phyloP scores from a whole-genome alignment of 2,113 vertebrate genomes.

The Sinosuthora webbiana region DNA sequence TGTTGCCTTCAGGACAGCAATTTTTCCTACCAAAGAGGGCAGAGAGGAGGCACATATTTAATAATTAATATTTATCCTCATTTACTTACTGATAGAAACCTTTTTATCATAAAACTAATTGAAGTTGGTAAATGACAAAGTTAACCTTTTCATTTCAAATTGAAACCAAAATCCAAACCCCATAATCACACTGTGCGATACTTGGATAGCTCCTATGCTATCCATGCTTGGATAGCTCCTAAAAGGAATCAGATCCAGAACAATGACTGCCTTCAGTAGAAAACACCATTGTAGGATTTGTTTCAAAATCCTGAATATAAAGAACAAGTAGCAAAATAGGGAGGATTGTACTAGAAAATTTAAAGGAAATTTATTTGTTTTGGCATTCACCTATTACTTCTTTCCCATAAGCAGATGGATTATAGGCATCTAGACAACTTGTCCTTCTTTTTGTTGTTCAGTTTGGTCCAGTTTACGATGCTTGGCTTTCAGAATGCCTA shows the following conservation, averaged over 20 bases:
- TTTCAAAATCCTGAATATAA: background rate
- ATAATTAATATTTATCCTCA: background rate
- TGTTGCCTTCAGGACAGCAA: background rate
- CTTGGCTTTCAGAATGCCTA: background rate
- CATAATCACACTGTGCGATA: background rate
- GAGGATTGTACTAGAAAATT: background rate
- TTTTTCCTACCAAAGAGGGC: background rate
- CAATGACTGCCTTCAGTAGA: background rate
- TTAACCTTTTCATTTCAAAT: background rate
- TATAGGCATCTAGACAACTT: background rate
- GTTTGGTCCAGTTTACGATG: background rate
- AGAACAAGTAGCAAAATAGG: background rate
- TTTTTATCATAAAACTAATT: background rate
- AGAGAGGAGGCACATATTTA: background rate
- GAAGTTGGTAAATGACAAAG: background rate
- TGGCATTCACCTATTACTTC: background rate
- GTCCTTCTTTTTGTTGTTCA: background rate
- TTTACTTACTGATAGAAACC: background rate
- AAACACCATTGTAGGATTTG: background rate
- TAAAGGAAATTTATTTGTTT: background rate
- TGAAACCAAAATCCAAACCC: background rate
- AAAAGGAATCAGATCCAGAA: background rate
- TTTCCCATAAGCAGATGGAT: background rate
- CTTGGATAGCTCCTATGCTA: background rate
- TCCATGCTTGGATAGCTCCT: background rate